Evolutionary conservation across 2,113 vertebrate species (phyloP).

Genomic region (Aegypius monachus): DNA sequence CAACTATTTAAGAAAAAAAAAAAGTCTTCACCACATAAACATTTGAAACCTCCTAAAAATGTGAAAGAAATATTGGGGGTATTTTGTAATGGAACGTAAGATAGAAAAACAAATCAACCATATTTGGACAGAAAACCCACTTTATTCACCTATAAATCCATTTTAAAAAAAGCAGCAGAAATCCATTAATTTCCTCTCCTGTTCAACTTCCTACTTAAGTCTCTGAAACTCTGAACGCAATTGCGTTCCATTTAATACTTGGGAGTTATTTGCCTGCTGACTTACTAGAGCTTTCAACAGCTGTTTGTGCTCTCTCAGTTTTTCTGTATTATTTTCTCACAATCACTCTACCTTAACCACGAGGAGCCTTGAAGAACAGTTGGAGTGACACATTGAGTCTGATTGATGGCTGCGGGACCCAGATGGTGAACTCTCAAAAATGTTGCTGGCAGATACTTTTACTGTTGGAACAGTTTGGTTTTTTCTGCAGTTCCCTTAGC

Average conservation of each 20-base stretch:
- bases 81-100: neutral
- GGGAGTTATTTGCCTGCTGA: neutral
- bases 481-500: neutral
- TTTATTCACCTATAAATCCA: neutral
- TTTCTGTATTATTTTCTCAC: conserved; percentile 19
- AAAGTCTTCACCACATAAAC: neutral
- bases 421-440: conserved; percentile 58
- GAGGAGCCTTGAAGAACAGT: conserved; percentile 32
- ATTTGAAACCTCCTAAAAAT: neutral
- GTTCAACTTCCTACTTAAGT: neutral
- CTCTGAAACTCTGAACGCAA: neutral
- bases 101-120: neutral
- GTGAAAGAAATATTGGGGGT: neutral
- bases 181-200: neutral
- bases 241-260: neutral
- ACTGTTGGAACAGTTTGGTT: neutral
- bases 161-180: neutral
- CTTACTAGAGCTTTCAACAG: neutral
- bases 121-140: neutral
- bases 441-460: conserved; percentile 32
- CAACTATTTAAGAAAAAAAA: neutral
- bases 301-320: neutral
- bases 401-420: conserved; percentile 25
- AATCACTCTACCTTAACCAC: neutral
- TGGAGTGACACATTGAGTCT: conserved; percentile 21